phyloP scores from a whole-genome alignment of 1,140 invertebrate species.

The Dreissena polymorpha region DNA sequence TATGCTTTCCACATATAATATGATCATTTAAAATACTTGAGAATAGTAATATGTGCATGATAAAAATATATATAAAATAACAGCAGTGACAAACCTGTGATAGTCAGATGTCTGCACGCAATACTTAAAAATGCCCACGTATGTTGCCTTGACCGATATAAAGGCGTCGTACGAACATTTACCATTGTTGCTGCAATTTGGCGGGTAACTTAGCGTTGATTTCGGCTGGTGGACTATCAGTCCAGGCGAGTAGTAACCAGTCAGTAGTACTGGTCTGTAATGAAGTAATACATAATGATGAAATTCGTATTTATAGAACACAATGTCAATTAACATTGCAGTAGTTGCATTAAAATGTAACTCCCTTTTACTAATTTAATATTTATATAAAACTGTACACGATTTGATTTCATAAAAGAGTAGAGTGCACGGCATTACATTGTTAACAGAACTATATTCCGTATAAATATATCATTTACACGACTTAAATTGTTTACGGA shows the following conservation, averaged over 20 bases:
- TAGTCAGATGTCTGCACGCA: not conserved
- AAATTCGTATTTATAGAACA: not conserved
- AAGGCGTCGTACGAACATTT: not conserved
- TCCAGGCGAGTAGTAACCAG: not conserved
- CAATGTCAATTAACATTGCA: not conserved
- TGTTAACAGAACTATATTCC: too few relatives aligned
- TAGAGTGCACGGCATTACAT: too few relatives aligned
- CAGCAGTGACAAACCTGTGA: not conserved
- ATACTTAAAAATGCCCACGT: not conserved
- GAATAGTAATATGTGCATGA: not conserved
- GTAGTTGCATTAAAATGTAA: not conserved
- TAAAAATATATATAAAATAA: not conserved
- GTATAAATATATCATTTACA: too few relatives aligned
- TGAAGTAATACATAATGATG: not conserved
- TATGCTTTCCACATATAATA: not conserved
- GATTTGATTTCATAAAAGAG: too few relatives aligned
- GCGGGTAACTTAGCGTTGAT: not conserved
- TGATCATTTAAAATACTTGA: not conserved
- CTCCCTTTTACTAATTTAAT: not conserved
- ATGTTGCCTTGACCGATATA: not conserved
- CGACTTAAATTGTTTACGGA: too few relatives aligned
- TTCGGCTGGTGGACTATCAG: not conserved
- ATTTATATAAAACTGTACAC: not conserved
- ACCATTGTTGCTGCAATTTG: not conserved
- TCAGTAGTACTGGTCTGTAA: not conserved